Base-by-base conservation (phyloP, 2,888 invertebrate genomes). In the Drosophila anomalata region DNA sequence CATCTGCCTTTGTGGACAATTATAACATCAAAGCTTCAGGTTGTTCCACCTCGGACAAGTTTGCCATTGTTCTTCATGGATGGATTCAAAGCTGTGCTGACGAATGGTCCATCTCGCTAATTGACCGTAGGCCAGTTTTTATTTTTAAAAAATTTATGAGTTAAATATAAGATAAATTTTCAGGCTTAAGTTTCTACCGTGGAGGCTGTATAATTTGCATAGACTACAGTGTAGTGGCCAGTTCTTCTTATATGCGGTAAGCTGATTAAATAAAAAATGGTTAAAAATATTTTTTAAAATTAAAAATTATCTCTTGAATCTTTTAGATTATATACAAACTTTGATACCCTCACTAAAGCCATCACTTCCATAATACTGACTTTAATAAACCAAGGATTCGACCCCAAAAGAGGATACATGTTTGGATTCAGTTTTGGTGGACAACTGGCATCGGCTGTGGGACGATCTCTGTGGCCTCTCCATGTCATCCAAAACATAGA, bases 361-460 rank as follows among this genome's bases (percentile, higher is more conserved):
- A 76, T 91, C n/a, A 75, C 78, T 0, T 65, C 76, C 3, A 83
- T 90, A 36, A 50, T 91, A 11, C 22, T 74, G 3, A 67, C 79
- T 0, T 58, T 91, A 3, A 70, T 88, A n/a, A 56, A 62, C n/a
- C 74, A 84, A 50, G 91, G 91, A 2, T 78, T 91, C 2, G 75
- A 89, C 55, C 81, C 89, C 2, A 76, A 67, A 5, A 78, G 78
- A 8, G 87, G 84, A 0, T 91, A 84, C 53, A 86, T 91, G 76
- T 91, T 91, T 77, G 92, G 91, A n/a, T 91, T 91, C 47, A 91
- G 91, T 58, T 90, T 89, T 63, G 91, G 91, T 12, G 92, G 91
- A 0, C 91, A 90, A 71, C 50, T 91, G 26, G 91, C 90, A 0
- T 87, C 89, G 0, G 82, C 88, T 17, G 86, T 91, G 3, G 91